These are phyloP conservation scores for Lophura nycthemera DNA, from an alignment of 2,113 vertebrate species.

Conservation along the genomic window DNA sequence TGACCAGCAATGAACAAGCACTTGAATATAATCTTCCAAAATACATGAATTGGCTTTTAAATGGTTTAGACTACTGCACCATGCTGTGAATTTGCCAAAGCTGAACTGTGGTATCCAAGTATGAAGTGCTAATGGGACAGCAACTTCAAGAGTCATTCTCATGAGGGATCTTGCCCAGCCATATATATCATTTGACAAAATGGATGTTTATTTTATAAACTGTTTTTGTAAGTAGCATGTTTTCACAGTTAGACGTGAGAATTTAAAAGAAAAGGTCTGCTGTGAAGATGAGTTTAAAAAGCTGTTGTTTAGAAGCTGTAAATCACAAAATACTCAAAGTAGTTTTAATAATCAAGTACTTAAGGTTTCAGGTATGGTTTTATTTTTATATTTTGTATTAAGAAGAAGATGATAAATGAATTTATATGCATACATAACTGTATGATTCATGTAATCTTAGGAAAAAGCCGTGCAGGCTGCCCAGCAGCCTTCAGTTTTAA, in stretches of 20 bases:
- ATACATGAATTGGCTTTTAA: neutral
- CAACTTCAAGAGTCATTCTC: neutral
- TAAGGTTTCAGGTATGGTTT: neutral
- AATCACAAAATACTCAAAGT: neutral
- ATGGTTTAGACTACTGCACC: neutral
- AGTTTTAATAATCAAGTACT: neutral
- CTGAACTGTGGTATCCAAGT: neutral
- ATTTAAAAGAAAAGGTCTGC: neutral
- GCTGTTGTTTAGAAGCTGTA: neutral
- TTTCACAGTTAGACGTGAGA: rapidly evolving
- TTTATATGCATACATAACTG: neutral
- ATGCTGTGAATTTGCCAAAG: neutral
- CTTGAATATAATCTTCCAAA: neutral
- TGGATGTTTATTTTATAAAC: neutral
- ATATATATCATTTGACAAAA: neutral
- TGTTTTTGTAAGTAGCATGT: neutral
- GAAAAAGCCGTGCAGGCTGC: neutral
- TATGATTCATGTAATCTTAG: neutral
- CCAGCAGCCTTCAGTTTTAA: neutral
- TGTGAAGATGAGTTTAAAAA: neutral
- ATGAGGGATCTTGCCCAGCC: neutral
- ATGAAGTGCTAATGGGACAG: neutral
- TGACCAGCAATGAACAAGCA: neutral
- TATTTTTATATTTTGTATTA: neutral
- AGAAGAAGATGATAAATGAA: neutral